These are phyloP conservation scores for Borostomias antarcticus DNA, from an alignment of 2,797 vertebrate genomes.

Conservation along the genomic window DNA sequence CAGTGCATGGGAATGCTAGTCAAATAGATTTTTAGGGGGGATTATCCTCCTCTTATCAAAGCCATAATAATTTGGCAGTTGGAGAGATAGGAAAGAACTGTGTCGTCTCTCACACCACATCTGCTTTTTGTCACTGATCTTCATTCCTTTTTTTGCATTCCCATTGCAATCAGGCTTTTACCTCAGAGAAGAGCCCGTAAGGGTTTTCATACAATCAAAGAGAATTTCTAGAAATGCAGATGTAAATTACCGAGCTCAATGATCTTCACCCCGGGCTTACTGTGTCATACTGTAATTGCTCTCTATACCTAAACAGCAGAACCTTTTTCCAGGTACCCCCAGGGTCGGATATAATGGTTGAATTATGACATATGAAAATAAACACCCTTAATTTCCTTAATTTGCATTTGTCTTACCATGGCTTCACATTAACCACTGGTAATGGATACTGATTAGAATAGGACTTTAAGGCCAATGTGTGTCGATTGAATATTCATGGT, in stretches of 20 bases:
- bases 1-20: slow-evolving; percentile 8
- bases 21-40: neutral
- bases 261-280: slow-evolving; percentile 31
- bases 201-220: neutral
- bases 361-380: slow-evolving; percentile 26
- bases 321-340: slow-evolving; percentile 42
- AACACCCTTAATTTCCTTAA: slow-evolving; percentile 28
- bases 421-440: slow-evolving; percentile 19
- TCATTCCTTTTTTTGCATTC: neutral
- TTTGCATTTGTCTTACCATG: slow-evolving; percentile 31
- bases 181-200: neutral
- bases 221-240: slow-evolving; percentile 6
- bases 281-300: slow-evolving; percentile 28
- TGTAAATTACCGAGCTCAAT: slow-evolving; percentile 2
- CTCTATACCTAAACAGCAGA: slow-evolving; percentile 18
- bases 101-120: no score
- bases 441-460: slow-evolving; percentile 25
- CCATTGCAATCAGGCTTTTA: neutral
- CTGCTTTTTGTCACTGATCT: neutral
- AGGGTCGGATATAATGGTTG: slow-evolving; percentile 1
- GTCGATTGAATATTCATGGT: slow-evolving; percentile 20
- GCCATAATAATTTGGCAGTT: slow-evolving; percentile 1
- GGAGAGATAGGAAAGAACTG: no score
- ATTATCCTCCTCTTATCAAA: neutral
- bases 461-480: slow-evolving; percentile 15